phyloP scores from a whole-genome alignment of 1,140 invertebrate genomes.

The Drosophila nikananu region DNA sequence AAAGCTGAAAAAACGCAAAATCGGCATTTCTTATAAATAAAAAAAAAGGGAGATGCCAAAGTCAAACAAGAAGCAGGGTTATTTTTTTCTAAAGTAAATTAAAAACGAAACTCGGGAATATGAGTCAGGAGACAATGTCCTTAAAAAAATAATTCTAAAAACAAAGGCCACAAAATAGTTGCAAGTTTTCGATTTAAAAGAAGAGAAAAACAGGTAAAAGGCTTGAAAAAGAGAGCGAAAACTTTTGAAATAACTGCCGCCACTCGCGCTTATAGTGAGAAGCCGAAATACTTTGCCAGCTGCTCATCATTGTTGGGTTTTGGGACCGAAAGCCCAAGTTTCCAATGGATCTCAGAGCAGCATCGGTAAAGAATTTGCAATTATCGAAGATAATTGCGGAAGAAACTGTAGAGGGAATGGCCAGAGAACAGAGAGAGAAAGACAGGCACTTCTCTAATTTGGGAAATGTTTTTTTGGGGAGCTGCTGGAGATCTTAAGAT shows the following conservation, averaged over 20 bases:
- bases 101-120: constrained; percentile 49
- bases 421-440: neutral
- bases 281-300: constrained; percentile 69
- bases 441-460: constrained; percentile 1
- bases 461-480: neutral
- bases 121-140: constrained; percentile 20
- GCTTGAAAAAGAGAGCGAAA: constrained; percentile 4
- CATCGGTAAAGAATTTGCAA: constrained; percentile 62
- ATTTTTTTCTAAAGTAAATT: constrained; percentile 63
- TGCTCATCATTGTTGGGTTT: constrained; percentile 68
- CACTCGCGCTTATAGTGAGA: constrained; percentile 55
- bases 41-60: constrained; percentile 27
- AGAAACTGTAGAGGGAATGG: constrained; percentile 8
- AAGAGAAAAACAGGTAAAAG: constrained; percentile 4
- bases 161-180: constrained; percentile 65
- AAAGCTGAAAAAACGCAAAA: constrained; percentile 62
- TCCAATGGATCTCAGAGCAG: constrained; percentile 18
- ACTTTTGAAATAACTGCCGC: constrained; percentile 46
- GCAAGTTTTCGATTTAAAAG: constrained; percentile 36
- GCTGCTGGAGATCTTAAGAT: neutral
- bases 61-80: constrained; percentile 47
- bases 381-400: constrained; percentile 66
- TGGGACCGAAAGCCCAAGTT: constrained; percentile 19
- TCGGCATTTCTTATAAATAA: constrained; percentile 66
- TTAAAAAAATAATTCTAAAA: constrained; percentile 53